phyloP scores from a whole-genome alignment of 2,113 vertebrate genomes.

The Gorsachius goisagi region DNA sequence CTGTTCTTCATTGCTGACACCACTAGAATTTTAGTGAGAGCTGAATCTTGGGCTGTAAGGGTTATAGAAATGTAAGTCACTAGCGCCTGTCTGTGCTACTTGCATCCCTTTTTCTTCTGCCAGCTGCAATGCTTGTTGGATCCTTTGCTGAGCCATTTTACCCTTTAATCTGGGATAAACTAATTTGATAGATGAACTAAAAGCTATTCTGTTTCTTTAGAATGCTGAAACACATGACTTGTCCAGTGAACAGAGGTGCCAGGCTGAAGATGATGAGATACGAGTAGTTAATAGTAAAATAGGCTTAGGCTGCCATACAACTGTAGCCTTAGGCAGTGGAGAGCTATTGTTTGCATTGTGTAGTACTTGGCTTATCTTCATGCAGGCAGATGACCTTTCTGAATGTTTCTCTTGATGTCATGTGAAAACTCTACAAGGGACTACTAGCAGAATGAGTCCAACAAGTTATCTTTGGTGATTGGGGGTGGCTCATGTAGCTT shows the following conservation, averaged over 20 bases:
- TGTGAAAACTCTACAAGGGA: background rate
- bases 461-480: background rate
- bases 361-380: background rate
- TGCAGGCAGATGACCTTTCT: background rate
- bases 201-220: background rate
- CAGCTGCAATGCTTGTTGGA: background rate
- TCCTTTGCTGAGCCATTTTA: background rate
- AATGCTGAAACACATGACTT: background rate
- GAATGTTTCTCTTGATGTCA: background rate
- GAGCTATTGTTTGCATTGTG: background rate
- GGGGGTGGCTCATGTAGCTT: background rate
- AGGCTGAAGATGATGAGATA: background rate
- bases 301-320: background rate
- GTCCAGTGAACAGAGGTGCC: background rate
- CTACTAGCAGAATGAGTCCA: background rate
- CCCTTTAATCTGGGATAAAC: background rate
- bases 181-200: background rate
- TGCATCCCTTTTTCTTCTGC: background rate
- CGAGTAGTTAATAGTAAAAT: background rate
- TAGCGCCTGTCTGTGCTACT: background rate
- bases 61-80: background rate
- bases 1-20: background rate
- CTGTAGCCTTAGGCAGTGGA: background rate
- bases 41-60: background rate
- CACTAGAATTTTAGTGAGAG: background rate